phyloP scores from a whole-genome alignment of 2,888 invertebrate genomes.

The Hofmannophila pseudospretella region DNA sequence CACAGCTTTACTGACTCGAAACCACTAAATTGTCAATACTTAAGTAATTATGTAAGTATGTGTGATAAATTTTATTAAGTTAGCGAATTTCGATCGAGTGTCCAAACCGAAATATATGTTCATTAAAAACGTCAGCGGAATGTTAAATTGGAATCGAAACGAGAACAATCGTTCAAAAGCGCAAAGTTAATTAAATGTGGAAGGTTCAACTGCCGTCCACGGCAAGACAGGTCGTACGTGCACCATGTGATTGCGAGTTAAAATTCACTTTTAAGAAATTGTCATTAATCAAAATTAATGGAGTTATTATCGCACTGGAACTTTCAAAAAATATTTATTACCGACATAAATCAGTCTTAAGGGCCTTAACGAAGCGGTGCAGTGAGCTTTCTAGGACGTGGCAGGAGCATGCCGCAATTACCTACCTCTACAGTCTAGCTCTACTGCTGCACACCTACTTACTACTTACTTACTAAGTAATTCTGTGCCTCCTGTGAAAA shows the following conservation, averaged over 20 bases:
- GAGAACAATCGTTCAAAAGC: conserved; percentile 57
- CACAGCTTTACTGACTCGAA: no score
- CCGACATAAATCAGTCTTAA: conserved; percentile 72
- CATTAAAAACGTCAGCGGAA: conserved; percentile 28
- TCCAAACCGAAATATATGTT: conserved; percentile 19
- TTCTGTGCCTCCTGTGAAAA: no score
- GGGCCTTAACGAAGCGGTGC: conserved; percentile 67
- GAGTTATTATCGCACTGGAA: conserved; percentile 76
- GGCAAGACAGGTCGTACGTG: conserved; percentile 44
- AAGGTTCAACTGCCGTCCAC: conserved; percentile 43
- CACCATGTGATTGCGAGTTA: conserved; percentile 38
- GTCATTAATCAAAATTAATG: conserved; percentile 78
- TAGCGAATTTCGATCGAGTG: conserved; percentile 9
- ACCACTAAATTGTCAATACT: no score
- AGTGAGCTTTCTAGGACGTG: conserved; percentile 69
- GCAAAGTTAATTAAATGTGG: conserved; percentile 60
- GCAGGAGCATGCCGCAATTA: conserved; percentile 46
- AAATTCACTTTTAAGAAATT: conserved; percentile 75
- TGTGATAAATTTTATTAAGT: conserved; percentile 11
- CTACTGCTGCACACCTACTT: no score
- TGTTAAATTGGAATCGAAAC: conserved; percentile 45
- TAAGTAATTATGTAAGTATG: conserved; percentile 3
- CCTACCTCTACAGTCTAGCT: no score
- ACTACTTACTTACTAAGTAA: no score
- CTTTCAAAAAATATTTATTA: conserved; percentile 77